Evolutionary conservation across 2,888 invertebrate genomes (phyloP).

Genomic region (Pandemis cinnamomeana): DNA sequence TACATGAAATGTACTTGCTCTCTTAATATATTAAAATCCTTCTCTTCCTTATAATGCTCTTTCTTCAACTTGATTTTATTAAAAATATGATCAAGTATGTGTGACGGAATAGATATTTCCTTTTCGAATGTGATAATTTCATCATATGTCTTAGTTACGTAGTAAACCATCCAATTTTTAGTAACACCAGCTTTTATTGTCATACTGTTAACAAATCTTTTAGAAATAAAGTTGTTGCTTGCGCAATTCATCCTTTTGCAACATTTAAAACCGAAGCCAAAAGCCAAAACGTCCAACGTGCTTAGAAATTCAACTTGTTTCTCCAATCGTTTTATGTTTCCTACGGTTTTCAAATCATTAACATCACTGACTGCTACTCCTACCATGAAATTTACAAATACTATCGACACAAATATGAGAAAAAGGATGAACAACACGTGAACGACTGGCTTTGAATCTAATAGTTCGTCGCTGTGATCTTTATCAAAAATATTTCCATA

Average conservation of each 20-base stretch:
- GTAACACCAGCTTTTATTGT: background rate
- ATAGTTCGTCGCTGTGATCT: conserved; percentile 17
- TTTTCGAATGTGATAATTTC: background rate
- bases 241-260: background rate
- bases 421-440: conserved; percentile 61
- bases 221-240: background rate
- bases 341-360: conserved; percentile 63
- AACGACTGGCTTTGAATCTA: conserved; percentile 50
- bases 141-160: background rate
- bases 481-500: conserved; percentile 57
- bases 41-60: background rate
- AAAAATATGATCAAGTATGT: background rate
- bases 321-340: conserved; percentile 58
- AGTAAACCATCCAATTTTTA: background rate
- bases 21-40: background rate
- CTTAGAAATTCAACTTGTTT: conserved; percentile 64
- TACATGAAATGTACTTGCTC: background rate
- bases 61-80: background rate
- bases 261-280: conserved; percentile 2
- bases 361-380: conserved; percentile 71
- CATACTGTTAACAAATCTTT: background rate
- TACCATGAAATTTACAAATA: conserved; percentile 69
- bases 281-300: conserved; percentile 54
- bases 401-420: conserved; percentile 62
- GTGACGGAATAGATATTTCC: background rate